Conservation (phyloP, 2,888 invertebrate species). For the Blastobasis lacticolella region DNA sequence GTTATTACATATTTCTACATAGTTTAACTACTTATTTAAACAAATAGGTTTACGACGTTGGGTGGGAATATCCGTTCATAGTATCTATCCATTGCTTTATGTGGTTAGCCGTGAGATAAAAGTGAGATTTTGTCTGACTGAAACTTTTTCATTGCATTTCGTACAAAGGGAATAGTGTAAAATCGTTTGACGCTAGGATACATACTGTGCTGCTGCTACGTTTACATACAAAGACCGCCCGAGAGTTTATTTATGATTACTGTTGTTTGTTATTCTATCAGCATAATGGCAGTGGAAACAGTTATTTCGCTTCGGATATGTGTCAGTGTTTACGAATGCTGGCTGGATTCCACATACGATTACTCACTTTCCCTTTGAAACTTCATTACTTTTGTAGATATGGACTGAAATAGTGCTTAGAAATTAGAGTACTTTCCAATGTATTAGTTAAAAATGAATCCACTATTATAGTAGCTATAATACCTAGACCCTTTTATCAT, state of each 20-base stretch:
- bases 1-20: too few relatives aligned
- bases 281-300: slow-evolving; percentile 37
- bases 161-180: too few relatives aligned
- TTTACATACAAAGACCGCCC: background rate
- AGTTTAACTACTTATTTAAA: too few relatives aligned
- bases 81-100: too few relatives aligned
- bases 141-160: too few relatives aligned
- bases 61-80: too few relatives aligned
- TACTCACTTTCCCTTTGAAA: slow-evolving; percentile 1
- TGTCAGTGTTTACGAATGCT: slow-evolving; percentile 42
- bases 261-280: slow-evolving; percentile 22
- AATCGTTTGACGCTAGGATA: too few relatives aligned
- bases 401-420: background rate
- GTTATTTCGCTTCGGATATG: slow-evolving; percentile 39
- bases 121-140: too few relatives aligned
- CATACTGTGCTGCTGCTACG: too few relatives aligned
- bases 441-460: background rate
- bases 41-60: too few relatives aligned
- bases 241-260: slow-evolving; percentile 13
- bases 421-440: background rate
- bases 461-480: background rate
- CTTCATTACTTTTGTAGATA: background rate
- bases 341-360: slow-evolving; percentile 22
- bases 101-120: too few relatives aligned
- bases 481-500: background rate